These are phyloP conservation scores for Spodoptera frugiperda DNA, from an alignment of 1,140 invertebrate species.

Conservation along the genomic window DNA sequence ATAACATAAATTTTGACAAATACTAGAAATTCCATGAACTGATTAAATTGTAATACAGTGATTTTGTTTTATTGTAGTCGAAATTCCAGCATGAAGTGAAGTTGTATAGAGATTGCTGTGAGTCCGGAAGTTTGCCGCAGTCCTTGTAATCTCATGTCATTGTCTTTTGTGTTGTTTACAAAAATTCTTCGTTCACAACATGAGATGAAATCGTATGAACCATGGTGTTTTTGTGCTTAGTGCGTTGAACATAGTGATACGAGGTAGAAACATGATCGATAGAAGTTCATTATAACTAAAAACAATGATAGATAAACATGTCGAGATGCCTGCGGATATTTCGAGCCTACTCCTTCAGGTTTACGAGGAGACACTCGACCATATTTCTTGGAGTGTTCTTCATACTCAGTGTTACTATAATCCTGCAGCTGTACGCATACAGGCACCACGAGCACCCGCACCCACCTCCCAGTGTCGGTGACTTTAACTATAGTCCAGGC, in stretches of 20 bases:
- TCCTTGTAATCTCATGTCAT: not conserved
- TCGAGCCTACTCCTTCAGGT: conserved; percentile 75
- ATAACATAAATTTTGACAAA: conserved; percentile 7
- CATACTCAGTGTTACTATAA: conserved; percentile 66
- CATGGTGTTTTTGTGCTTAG: conserved; percentile 12
- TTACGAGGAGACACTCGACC: conserved; percentile 71
- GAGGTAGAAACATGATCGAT: not conserved
- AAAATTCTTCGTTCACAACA: conserved; percentile 5
- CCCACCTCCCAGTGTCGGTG: conserved; percentile 61
- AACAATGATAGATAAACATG: conserved; percentile 74
- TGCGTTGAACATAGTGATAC: not conserved
- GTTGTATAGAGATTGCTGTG: not conserved
- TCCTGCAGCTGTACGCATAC: conserved; percentile 73
- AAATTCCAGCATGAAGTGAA: conserved; percentile 13
- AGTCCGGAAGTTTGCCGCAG: conserved; percentile 5
- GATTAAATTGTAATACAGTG: not conserved
- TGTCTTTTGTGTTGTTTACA: conserved; percentile 28
- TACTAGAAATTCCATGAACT: not conserved
- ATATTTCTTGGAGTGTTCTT: conserved; percentile 67
- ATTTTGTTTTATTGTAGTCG: not conserved
- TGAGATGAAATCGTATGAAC: not conserved
- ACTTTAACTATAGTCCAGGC: conserved; percentile 83
- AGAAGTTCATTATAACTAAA: conserved; percentile 31
- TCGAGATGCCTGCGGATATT: conserved; percentile 76
- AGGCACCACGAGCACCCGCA: conserved; percentile 63